These are phyloP conservation scores for Beroe forskalii DNA, from an alignment of 37 sponge, comb jelly and placozoan species.

Conservation along the genomic window DNA sequence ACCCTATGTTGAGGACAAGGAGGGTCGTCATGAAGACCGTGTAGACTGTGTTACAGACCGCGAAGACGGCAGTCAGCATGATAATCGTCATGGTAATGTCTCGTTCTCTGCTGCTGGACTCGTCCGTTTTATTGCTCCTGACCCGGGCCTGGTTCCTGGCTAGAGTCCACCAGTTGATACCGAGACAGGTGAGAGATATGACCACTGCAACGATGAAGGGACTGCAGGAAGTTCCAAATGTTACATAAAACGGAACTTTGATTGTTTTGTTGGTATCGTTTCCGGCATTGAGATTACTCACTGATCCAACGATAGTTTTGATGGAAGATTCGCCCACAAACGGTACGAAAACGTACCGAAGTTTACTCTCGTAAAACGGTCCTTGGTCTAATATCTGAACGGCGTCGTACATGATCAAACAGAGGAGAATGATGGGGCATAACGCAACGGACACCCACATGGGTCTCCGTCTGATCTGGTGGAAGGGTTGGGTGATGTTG, in stretches of 20 bases:
- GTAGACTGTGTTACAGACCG: slow-evolving; percentile 22
- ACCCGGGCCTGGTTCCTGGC: too few species aligned
- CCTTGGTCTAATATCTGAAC: not conserved
- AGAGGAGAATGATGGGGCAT: not conserved
- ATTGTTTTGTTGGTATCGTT: not conserved
- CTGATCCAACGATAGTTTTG: not conserved
- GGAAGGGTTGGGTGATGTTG: slow-evolving; percentile 13
- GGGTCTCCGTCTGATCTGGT: not conserved
- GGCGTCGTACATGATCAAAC: not conserved
- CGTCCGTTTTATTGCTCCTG: not conserved
- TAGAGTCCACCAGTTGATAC: not conserved
- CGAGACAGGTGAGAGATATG: not conserved
- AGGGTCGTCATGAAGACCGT: not conserved
- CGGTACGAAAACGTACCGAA: not conserved
- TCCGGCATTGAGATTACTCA: not conserved
- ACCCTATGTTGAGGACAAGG: not conserved
- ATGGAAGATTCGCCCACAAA: not conserved
- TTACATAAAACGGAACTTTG: not conserved
- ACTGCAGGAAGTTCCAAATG: not conserved
- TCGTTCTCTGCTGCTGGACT: not conserved
- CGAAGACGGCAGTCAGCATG: not conserved
- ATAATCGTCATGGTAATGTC: not conserved
- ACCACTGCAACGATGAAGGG: slow-evolving; percentile 2
- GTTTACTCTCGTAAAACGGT: not conserved
- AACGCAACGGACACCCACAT: not conserved